Evolutionary conservation across 2,113 vertebrate genomes (phyloP).

Genomic region (Nipponia nippon): DNA sequence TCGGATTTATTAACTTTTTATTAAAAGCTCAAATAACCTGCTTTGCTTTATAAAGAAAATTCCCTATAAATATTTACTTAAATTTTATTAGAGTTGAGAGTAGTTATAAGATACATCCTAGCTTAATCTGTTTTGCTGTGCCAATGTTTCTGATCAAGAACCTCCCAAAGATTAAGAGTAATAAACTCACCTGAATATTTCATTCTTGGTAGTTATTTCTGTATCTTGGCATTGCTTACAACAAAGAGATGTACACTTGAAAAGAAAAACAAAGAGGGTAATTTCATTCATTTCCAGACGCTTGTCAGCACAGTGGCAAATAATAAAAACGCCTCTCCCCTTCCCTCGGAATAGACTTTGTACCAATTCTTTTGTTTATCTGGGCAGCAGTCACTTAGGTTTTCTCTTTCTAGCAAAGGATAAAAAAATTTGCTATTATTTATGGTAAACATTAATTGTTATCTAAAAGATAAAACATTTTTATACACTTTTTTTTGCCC

Average conservation of each 20-base stretch:
- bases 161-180: background rate
- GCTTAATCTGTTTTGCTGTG: background rate
- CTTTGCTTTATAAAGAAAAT: background rate
- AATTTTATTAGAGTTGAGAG: background rate
- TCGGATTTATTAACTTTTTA: background rate
- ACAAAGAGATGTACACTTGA: constrained; percentile 93
- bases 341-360: background rate
- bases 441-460: background rate
- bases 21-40: background rate
- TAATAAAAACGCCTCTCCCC: background rate
- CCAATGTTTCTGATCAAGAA: background rate
- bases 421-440: background rate
- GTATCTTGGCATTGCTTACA: constrained; percentile 96
- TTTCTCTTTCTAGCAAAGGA: background rate
- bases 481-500: background rate
- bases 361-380: background rate
- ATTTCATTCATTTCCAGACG: background rate
- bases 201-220: constrained; percentile 97
- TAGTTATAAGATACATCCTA: background rate
- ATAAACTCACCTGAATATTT: constrained; percentile 93
- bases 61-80: background rate
- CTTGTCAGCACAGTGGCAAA: background rate
- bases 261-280: background rate
- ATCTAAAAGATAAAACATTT: background rate
- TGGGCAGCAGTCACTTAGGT: background rate